Evolutionary conservation across 1,140 invertebrate genomes (phyloP).

Genomic region (Orussus abietinus): DNA sequence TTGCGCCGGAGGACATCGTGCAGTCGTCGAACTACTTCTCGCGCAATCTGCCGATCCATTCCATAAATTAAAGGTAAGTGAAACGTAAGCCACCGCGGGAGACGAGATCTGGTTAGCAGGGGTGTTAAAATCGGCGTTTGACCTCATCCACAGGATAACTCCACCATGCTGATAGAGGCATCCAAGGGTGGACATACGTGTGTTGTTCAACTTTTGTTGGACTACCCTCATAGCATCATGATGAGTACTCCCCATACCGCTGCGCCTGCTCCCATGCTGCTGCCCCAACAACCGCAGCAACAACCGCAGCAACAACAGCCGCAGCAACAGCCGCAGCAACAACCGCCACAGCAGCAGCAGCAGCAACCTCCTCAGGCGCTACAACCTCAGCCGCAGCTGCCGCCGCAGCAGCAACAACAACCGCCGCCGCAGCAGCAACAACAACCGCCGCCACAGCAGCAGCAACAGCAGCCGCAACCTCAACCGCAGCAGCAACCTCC

Average conservation of each 20-base stretch:
- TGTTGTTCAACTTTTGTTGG: constrained; percentile 90
- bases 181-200: constrained; percentile 94
- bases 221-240: constrained; percentile 86
- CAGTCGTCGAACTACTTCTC: constrained; percentile 88
- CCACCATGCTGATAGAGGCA: constrained; percentile 97
- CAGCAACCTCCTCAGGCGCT: constrained; percentile 30
- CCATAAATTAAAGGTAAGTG: constrained; percentile 85
- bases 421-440: constrained; percentile 22
- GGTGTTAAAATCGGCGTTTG: background rate
- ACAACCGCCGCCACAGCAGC: constrained; percentile 21
- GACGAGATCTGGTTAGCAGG: background rate
- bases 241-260: constrained; percentile 52
- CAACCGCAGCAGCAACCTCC: constrained; percentile 35
- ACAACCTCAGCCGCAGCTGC: constrained; percentile 39
- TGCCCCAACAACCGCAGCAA: constrained; percentile 46
- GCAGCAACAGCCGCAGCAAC: constrained; percentile 27
- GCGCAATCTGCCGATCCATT: constrained; percentile 89
- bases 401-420: constrained; percentile 24
- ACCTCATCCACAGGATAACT: constrained; percentile 73
- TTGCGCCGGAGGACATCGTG: constrained; percentile 91
- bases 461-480: constrained; percentile 30
- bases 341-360: constrained; percentile 30
- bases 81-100: background rate
- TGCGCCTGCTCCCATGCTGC: constrained; percentile 40
- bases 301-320: constrained; percentile 45